Percentiles rank a stretch among this genome's conserved stretches.
Conservation (phyloP, 1,140 invertebrate genomes). For the Potamilus streckersoni region DNA sequence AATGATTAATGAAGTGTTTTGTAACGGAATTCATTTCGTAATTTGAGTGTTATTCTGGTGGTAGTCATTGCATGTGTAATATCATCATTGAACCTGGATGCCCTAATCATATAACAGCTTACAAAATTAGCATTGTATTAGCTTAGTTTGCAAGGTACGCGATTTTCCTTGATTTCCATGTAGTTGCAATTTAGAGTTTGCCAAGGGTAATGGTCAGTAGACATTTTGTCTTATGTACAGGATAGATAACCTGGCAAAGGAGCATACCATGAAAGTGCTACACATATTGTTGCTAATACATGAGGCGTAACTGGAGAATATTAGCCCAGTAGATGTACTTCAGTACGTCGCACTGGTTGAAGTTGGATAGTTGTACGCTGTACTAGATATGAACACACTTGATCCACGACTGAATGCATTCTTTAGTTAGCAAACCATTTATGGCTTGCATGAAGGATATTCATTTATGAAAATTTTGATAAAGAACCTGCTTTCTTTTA, state of each 20-base stretch:
- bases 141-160: no score
- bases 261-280: slow-evolving; percentile 44
- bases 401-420: slow-evolving; percentile 37
- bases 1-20: no score
- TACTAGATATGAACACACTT: slow-evolving; percentile 58
- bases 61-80: no score
- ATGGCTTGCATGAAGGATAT: slow-evolving; percentile 47
- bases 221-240: slow-evolving; percentile 56
- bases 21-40: no score
- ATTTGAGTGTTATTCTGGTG: no score
- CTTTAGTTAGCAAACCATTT: slow-evolving; percentile 48
- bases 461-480: slow-evolving; percentile 48
- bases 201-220: no score
- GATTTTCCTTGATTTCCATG: no score
- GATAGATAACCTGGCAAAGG: slow-evolving; percentile 50
- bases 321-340: slow-evolving; percentile 52
- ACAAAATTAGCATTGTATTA: no score
- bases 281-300: slow-evolving; percentile 41
- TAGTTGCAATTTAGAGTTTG: no score
- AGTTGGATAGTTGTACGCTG: slow-evolving; percentile 56
- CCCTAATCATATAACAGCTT: no score
- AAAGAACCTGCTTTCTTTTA: slow-evolving; percentile 36
- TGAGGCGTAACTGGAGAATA: slow-evolving; percentile 48
- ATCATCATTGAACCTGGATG: no score
- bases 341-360: slow-evolving; percentile 56